phyloP scores from a whole-genome alignment of 2,888 invertebrate genomes.

The Dasysyrphus albostriatus region DNA sequence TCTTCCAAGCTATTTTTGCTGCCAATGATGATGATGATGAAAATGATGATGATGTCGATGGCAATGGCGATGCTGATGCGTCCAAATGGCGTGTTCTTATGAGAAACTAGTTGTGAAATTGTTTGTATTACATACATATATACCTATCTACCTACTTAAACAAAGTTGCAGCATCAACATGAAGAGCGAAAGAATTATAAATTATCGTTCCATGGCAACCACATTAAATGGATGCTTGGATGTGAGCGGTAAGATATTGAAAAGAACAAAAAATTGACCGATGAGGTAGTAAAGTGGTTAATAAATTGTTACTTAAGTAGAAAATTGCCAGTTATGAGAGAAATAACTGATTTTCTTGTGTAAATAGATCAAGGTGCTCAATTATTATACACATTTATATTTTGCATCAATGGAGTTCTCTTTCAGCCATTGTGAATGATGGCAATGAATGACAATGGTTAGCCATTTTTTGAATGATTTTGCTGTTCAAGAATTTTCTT shows the following conservation, averaged over 20 bases:
- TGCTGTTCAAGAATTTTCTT: not conserved
- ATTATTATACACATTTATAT: not conserved
- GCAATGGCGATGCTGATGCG: constrained; percentile 64
- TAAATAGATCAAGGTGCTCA: constrained; percentile 44
- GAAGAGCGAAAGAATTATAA: constrained; percentile 7
- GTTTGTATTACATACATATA: not conserved
- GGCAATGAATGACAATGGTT: not conserved
- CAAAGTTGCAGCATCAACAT: constrained; percentile 14
- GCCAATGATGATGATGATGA: constrained; percentile 21
- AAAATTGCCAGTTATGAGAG: constrained; percentile 49
- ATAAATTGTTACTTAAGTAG: constrained; percentile 64
- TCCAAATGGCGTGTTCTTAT: constrained; percentile 68
- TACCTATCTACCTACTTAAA: not conserved
- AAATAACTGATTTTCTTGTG: constrained; percentile 55
- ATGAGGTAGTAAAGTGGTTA: constrained; percentile 60
- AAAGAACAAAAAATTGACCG: constrained; percentile 37
- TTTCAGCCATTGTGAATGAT: not conserved
- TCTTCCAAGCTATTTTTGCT: not conserved
- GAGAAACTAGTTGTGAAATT: constrained; percentile 66
- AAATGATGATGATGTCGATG: constrained; percentile 19
- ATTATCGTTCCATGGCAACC: constrained; percentile 17
- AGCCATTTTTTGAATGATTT: not conserved
- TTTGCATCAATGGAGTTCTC: not conserved
- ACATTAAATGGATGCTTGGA: constrained; percentile 32
- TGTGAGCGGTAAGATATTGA: constrained; percentile 7